Percentiles rank a stretch among this genome's conserved stretches.
phyloP scores from a whole-genome alignment of 1,140 invertebrate genomes.

The Arion vulgaris region DNA sequence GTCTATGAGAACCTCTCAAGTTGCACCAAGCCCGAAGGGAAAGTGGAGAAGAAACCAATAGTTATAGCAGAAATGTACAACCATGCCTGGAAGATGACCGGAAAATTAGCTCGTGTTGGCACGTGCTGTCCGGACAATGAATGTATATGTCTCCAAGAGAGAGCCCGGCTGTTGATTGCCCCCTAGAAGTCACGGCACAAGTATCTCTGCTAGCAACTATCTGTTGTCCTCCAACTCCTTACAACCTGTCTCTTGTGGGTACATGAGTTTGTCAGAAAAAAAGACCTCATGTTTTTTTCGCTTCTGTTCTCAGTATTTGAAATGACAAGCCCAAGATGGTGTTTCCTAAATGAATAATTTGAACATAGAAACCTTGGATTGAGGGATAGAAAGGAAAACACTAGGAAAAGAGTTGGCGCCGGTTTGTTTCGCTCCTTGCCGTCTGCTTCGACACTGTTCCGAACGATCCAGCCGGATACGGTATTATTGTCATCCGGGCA shows the following conservation, averaged over 20 bases:
- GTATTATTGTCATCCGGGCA: slow-evolving; percentile 32
- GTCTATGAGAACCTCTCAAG: not conserved
- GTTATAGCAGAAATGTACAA: not conserved
- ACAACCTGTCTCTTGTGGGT: not conserved
- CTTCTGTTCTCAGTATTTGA: not conserved
- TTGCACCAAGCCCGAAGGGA: not conserved
- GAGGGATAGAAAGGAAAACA: not conserved
- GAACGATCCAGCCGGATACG: slow-evolving; percentile 6
- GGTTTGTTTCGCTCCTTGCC: slow-evolving; percentile 12
- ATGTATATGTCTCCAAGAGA: not conserved
- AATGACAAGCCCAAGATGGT: slow-evolving; percentile 3
- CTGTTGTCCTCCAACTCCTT: not conserved
- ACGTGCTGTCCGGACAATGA: not conserved
- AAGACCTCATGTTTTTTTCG: not conserved
- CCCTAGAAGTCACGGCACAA: not conserved
- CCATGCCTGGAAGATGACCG: not conserved
- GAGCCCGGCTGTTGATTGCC: not conserved
- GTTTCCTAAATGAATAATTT: slow-evolving; percentile 15
- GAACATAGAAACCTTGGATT: not conserved
- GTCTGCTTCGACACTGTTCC: not conserved
- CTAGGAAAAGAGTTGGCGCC: not conserved
- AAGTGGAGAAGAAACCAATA: not conserved
- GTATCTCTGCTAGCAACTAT: not conserved
- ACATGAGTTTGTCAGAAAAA: not conserved
- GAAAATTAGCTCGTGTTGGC: not conserved